phyloP scores from a whole-genome alignment of 2,113 vertebrate species.

The Phylloscopus whistleri region DNA sequence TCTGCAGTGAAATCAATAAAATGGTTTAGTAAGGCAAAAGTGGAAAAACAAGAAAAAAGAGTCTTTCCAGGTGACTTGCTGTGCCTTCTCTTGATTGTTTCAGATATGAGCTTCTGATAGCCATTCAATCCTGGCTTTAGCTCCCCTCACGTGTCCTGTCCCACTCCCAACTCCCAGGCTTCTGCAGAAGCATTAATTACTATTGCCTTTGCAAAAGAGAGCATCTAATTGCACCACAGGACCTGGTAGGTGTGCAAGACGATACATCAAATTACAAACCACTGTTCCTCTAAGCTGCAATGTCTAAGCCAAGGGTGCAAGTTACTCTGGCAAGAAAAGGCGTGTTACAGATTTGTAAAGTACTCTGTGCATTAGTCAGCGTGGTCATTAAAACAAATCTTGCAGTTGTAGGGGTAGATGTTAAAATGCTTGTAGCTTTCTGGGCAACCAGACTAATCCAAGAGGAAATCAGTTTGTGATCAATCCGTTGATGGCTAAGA shows the following conservation, averaged over 20 bases:
- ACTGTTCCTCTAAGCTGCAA: background rate
- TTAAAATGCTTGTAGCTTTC: background rate
- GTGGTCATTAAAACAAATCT: background rate
- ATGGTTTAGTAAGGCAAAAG: background rate
- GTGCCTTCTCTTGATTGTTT: background rate
- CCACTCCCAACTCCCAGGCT: background rate
- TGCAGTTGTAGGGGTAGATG: background rate
- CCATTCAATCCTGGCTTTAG: background rate
- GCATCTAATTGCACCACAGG: conserved; percentile 7
- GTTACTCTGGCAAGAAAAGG: conserved; percentile 10
- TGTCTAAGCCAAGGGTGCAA: background rate
- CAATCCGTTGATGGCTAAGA: background rate
- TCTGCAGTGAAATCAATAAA: conserved; percentile 24
- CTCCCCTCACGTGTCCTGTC: background rate
- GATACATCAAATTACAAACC: conserved; percentile 6
- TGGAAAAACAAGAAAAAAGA: conserved; percentile 19
- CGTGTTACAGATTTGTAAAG: background rate
- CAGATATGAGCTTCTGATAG: background rate
- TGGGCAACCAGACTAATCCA: background rate
- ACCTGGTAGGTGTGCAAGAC: background rate
- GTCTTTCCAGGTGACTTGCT: conserved; percentile 6
- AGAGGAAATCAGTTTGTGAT: background rate
- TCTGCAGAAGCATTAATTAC: background rate
- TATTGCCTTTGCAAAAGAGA: background rate
- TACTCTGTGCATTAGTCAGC: background rate